Evolutionary conservation across 2,888 invertebrate species (phyloP).

Genomic region (Brachyptera risi): DNA sequence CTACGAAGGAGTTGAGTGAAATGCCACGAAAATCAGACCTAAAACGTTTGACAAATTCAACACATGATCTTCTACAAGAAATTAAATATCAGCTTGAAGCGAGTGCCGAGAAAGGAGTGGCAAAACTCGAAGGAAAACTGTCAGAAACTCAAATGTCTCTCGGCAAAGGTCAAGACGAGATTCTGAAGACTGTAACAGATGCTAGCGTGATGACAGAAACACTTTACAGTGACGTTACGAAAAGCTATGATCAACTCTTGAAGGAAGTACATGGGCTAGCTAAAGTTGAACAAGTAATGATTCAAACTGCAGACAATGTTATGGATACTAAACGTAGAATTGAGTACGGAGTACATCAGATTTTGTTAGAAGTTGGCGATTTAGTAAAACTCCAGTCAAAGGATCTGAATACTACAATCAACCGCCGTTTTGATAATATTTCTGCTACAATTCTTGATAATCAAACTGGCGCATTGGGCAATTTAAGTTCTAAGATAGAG

Average conservation of each 20-base stretch:
- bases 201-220: slow-evolving; percentile 53
- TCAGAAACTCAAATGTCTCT: slow-evolving; percentile 53
- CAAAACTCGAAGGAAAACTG: slow-evolving; percentile 50
- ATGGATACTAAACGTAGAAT: slow-evolving; percentile 77
- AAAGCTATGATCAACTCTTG: slow-evolving; percentile 52
- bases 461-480: slow-evolving; percentile 66
- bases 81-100: slow-evolving; percentile 49
- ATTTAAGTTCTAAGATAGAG: slow-evolving; percentile 72
- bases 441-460: slow-evolving; percentile 65
- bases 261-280: slow-evolving; percentile 53
- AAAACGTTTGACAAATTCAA: slow-evolving; percentile 57
- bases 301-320: slow-evolving; percentile 80
- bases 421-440: slow-evolving; percentile 64
- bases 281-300: slow-evolving; percentile 71
- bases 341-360: slow-evolving; percentile 80
- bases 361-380: slow-evolving; percentile 69
- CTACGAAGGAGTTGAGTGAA: slow-evolving; percentile 23
- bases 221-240: slow-evolving; percentile 53
- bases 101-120: slow-evolving; percentile 42
- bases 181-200: slow-evolving; percentile 56
- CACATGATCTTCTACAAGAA: slow-evolving; percentile 45
- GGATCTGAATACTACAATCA: slow-evolving; percentile 62
- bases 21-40: slow-evolving; percentile 53
- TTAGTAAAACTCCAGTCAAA: slow-evolving; percentile 61
- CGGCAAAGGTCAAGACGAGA: slow-evolving; percentile 49